Percentiles rank a stretch among this genome's conserved stretches.
Evolutionary conservation across 2,113 vertebrate species (phyloP).

Genomic region (Scomber colias): DNA sequence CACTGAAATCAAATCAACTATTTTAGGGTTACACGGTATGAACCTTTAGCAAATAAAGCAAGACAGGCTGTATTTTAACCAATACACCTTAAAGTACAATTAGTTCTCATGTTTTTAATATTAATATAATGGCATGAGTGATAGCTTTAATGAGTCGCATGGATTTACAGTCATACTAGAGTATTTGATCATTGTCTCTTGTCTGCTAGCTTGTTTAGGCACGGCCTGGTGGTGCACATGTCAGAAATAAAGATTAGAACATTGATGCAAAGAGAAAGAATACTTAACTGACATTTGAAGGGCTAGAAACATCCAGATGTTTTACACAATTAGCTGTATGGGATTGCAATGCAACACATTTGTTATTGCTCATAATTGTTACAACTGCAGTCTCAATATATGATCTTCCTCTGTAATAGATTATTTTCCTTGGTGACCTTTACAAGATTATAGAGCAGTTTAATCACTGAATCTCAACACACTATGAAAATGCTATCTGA

Average conservation of each 20-base stretch:
- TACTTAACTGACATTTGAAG: background rate
- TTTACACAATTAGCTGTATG: background rate
- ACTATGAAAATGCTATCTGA: slow-evolving; percentile 40
- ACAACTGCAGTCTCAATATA: background rate
- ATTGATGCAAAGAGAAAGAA: background rate
- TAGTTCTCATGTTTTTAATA: background rate
- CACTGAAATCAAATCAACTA: background rate
- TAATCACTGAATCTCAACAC: slow-evolving; percentile 39
- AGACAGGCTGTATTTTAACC: background rate
- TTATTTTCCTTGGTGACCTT: slow-evolving; percentile 23
- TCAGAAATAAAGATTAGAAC: too few species aligned
- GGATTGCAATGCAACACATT: background rate
- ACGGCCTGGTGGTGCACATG: too few species aligned
- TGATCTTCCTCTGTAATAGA: too few species aligned
- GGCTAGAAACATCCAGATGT: background rate
- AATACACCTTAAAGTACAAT: background rate
- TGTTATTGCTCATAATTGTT: background rate
- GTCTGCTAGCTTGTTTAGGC: too few species aligned
- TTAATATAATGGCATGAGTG: background rate
- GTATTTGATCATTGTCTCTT: background rate
- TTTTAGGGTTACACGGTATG: background rate
- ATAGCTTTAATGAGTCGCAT: background rate
- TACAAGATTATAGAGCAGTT: slow-evolving; percentile 12
- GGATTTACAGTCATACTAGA: background rate
- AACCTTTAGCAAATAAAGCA: background rate